Conservation (phyloP, 2,888 invertebrate species). For the Prosopocoilus inquinatus region DNA sequence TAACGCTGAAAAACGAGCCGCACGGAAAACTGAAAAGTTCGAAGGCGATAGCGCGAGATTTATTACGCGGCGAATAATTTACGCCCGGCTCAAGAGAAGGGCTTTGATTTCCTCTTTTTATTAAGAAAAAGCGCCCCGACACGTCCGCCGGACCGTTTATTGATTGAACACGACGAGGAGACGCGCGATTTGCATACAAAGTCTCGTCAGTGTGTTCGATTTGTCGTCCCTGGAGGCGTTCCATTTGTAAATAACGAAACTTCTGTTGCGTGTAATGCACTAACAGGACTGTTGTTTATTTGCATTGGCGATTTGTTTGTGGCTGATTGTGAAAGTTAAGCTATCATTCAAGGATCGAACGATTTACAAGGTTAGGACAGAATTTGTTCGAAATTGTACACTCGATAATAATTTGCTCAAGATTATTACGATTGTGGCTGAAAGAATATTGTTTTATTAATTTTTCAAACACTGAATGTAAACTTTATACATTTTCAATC, state of each 20-base stretch:
- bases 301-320: no score
- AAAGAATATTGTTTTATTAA: no score
- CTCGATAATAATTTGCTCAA: no score
- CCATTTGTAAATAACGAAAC: neutral
- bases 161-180: conserved; percentile 16
- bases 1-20: conserved; percentile 21
- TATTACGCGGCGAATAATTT: conserved; percentile 13
- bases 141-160: conserved; percentile 15
- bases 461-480: no score
- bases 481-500: no score
- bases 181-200: conserved; percentile 25
- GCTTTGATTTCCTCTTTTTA: no score
- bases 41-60: conserved; percentile 17
- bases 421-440: no score
- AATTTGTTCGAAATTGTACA: no score
- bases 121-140: neutral
- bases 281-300: no score
- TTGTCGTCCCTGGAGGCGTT: neutral
- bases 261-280: neutral
- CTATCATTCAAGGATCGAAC: no score
- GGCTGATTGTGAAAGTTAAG: no score
- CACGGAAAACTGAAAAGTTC: conserved; percentile 16
- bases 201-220: conserved; percentile 15
- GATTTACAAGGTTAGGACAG: no score
- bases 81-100: neutral